Evolutionary conservation across 2,113 vertebrate genomes (phyloP), one percentile per base, ranked within the genome.

Genomic region (Protomyctophum bolini): DNA sequence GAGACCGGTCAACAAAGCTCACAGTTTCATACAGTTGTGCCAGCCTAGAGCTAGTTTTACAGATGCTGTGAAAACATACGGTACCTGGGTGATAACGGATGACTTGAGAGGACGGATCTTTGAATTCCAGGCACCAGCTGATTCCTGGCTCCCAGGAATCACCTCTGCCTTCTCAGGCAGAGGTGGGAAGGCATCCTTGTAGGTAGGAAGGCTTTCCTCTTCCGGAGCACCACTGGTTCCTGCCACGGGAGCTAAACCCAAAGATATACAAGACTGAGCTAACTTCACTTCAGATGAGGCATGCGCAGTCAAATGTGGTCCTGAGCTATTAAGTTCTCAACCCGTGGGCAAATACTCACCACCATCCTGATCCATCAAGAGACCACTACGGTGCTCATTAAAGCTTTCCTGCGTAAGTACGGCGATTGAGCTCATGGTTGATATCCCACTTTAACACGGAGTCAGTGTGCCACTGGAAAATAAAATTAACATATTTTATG

Each of bases 381-480:
- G 96, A 83, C 97, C 97, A 77, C 95, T 98, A 90, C 97, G 96
- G 91, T 98, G 98, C 91, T 99, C 98, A 79, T 97, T 98, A 83
- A 99, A 99, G 94, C 95, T 98, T 95, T 99, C 97, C 88, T 98
- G 97, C 90, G 98, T 98, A 95, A 99, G 93, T 94, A 99, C 97
- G 90, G 98, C 97, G 89, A 98, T 97, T 75, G 97, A 99, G 95
- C 97, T 99, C 98, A 99, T 99, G 95, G 95, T 96, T 89, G 93
- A 95, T 94, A 95, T 95, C 93, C 93, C 94, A 94, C 93, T 87
- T 83, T 91, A 92, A 95, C 94, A 95, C 96, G 89, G 91, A 95
- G 94, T 98, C 96, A 96, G 95, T 95, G 94, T 96, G 94, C 92
- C 95, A 97, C 98, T 98, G 8, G 47, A 87, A 76, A 10, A 10